Percentiles rank a stretch among this genome's conserved stretches.
Evolutionary conservation across 2,888 invertebrate species (phyloP).

Genomic region (Cheilosia vulpina): DNA sequence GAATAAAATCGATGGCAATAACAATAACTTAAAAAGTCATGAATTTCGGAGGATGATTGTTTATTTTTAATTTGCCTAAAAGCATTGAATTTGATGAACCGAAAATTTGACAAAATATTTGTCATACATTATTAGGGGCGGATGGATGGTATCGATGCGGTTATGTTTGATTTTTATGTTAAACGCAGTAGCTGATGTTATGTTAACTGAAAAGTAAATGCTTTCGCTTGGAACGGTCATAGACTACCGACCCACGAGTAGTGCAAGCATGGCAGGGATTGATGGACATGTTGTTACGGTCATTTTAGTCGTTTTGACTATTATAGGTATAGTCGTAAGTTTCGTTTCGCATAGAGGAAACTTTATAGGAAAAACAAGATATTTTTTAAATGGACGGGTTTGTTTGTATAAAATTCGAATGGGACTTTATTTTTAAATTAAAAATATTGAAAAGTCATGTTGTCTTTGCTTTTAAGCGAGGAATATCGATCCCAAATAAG

Average conservation of each 20-base stretch:
- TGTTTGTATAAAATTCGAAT: no score
- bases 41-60: slow-evolving; percentile 45
- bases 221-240: not conserved
- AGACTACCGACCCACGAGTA: not conserved
- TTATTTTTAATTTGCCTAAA: slow-evolving; percentile 66
- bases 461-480: no score
- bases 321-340: no score
- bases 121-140: slow-evolving; percentile 12
- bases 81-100: slow-evolving; percentile 49
- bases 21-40: slow-evolving; percentile 43
- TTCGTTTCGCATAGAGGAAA: no score
- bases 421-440: no score
- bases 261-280: no score
- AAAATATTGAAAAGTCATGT: no score
- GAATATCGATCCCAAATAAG: no score
- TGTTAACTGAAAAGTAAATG: not conserved
- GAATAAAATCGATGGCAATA: slow-evolving; percentile 62
- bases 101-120: slow-evolving; percentile 45
- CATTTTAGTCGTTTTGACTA: no score
- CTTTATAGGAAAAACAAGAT: no score
- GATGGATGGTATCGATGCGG: not conserved
- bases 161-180: slow-evolving; percentile 13
- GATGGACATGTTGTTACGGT: no score
- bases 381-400: no score
- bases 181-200: not conserved